Evolutionary conservation across 2,888 invertebrate species (phyloP), one percentile per base, ranked within the genome.

Genomic region (Petrolisthes manimaculis): DNA sequence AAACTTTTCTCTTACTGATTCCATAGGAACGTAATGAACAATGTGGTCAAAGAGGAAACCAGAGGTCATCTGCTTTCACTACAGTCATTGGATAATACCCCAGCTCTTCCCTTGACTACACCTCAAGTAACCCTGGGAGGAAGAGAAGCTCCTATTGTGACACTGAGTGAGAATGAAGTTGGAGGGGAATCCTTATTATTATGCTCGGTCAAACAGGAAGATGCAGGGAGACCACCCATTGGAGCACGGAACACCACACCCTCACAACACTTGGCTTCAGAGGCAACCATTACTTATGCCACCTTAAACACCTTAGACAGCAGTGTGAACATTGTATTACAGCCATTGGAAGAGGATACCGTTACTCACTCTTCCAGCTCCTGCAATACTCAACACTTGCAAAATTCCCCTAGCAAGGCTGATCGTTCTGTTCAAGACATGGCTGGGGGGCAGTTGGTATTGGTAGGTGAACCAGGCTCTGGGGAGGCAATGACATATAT

Each of bases 401-500:
- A 6, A n/a, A n/a, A 21, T 5, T 5, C 12, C 71, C 53, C n/a
- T 4, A 8, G 24, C 51, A 56, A 55, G 12, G 81, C 56, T 9
- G 12, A 51, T 55, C 14, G 56, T 9, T 24, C 5, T n/a, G 5
- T n/a, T 8, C 55, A 51, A 55, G 69, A 24, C 18, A n/a, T 21
- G 75, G n/a, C 51, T 53, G 80, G 21, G 78, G 83, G 55, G 69
- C 87, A 79, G 69, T 67, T 88, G 61, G 88, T 88, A 74, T 84
- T 88, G 51, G 88, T 88, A n/a, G 84, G 88, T 14, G 88, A 88
- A 54, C 84, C 75, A 12, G 88, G 79, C 1, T 8, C 14, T 4
- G 81, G 81, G 24, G 84, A 88, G 56, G 69, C 88, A 79, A 88
- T 84, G 75, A 84, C 88, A 4, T 88, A 88, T 54, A 88, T 88